phyloP scores from a whole-genome alignment of 2,888 invertebrate genomes.

The Hydraecia micacea region DNA sequence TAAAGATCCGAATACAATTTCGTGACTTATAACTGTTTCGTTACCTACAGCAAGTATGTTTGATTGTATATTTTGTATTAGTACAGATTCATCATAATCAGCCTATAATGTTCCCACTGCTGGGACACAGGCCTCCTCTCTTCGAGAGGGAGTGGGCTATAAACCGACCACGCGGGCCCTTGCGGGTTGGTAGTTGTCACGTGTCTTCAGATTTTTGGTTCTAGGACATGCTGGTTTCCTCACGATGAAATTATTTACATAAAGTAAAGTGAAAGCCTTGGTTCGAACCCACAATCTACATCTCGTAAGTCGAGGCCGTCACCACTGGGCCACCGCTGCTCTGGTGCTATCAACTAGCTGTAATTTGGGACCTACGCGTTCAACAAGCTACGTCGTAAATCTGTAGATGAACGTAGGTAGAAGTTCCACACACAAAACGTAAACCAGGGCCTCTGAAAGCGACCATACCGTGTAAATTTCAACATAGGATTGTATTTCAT shows the following conservation, averaged over 20 bases:
- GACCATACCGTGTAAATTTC: not conserved
- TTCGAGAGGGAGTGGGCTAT: not conserved
- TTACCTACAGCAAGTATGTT: not conserved
- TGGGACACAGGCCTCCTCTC: not conserved
- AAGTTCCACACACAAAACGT: not conserved
- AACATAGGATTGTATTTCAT: conserved; percentile 12
- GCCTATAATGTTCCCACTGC: not conserved
- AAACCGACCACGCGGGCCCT: not conserved
- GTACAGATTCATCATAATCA: not conserved
- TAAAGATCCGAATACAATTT: not conserved
- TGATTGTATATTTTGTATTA: not conserved
- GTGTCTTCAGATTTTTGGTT: not conserved
- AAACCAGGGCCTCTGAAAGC: not conserved
- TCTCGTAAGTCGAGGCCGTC: not conserved
- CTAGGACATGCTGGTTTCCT: not conserved
- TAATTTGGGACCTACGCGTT: not conserved
- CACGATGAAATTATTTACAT: not conserved
- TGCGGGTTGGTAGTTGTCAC: not conserved
- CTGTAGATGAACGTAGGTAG: no score
- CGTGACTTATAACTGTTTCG: not conserved
- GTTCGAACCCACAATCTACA: not conserved
- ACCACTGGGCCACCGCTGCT: not conserved
- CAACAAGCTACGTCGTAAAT: not conserved
- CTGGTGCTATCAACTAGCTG: not conserved
- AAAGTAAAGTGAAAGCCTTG: not conserved